Base-by-base conservation (phyloP, 2,888 invertebrate genomes). In the Nomada ruficornis region DNA sequence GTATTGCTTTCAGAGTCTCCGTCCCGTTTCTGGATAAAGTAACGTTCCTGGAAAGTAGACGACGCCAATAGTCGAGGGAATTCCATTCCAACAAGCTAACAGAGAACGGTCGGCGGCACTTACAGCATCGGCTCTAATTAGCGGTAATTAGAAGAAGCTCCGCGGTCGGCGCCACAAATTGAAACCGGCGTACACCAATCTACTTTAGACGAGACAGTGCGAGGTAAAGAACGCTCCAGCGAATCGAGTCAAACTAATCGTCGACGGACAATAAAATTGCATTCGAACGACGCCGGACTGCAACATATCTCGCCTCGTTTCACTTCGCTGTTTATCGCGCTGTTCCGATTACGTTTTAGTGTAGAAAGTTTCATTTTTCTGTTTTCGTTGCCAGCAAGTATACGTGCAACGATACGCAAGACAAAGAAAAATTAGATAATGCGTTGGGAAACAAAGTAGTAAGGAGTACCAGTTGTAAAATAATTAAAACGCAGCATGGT, bases 101-200 rank as follows among this genome's bases (percentile, higher is more conserved):
- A 54, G 81, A 60, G 78, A 60, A 52, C 82, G 55, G 71, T 59
- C 79, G 84, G 60, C 79, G 82, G 68, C 84, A 55, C 79, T 84
- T 78, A 50, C 71, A 79, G 82, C 82, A 84, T 90, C 86, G 86
- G 80, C 85, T 83, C 83, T 88, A 89, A 89, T 90, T 91, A 90
- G 87, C 77, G 82, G 80, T 91, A 91, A 92, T 91, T 91, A 91
- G 88, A 87, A 87, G 89, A 87, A 86, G 89, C 83, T 85, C 79
- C 84, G 84, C 82, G 85, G 78, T 72, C 85, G 85, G 83, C 86
- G 89, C 86, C 89, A 83, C 85, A 83, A 88, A 88, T 89, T 87
- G 87, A 85, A 85, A 85, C 76, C 85, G 83, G 74, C 84, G 62
- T 82, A 83, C 86, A 81, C 75, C 79, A 82, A 74, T 77, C 83